These are phyloP conservation scores for Calameuta pallipes DNA, from an alignment of 2,888 invertebrate genomes.

Conservation along the genomic window DNA sequence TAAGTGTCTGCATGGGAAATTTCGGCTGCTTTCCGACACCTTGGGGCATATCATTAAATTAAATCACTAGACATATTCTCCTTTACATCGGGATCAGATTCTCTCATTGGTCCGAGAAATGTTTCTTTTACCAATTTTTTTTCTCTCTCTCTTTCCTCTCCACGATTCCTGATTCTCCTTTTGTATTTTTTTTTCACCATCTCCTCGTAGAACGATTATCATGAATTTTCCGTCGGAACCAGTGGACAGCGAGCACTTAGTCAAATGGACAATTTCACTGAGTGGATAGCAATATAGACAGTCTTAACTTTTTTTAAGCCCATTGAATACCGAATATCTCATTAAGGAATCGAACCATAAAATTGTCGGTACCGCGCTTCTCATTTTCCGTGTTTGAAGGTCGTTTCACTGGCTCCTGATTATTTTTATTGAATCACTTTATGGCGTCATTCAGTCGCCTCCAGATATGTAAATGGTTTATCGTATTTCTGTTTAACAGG, in stretches of 20 bases:
- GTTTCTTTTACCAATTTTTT: background rate
- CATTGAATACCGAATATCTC: background rate
- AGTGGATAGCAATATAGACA: background rate
- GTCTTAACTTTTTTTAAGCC: background rate
- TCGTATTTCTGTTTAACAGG: constrained; percentile 50
- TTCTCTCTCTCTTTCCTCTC: constrained; percentile 5
- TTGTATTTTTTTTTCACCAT: background rate
- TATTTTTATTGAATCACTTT: background rate
- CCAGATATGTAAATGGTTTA: background rate
- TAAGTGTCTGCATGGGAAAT: background rate
- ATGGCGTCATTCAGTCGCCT: background rate
- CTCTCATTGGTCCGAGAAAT: background rate
- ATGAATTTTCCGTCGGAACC: background rate
- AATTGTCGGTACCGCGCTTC: background rate
- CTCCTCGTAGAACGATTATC: background rate
- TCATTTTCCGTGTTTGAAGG: background rate
- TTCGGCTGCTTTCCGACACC: background rate
- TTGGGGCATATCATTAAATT: background rate
- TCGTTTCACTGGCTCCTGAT: background rate
- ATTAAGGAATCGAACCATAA: background rate
- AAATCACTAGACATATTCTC: background rate
- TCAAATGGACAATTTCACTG: background rate
- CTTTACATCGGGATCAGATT: background rate
- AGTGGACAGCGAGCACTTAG: background rate
- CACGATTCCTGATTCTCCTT: background rate